Percentiles rank a stretch among this genome's conserved stretches.
Evolutionary conservation across 2,888 invertebrate species (phyloP).

Genomic region (Orchestes rusci): DNA sequence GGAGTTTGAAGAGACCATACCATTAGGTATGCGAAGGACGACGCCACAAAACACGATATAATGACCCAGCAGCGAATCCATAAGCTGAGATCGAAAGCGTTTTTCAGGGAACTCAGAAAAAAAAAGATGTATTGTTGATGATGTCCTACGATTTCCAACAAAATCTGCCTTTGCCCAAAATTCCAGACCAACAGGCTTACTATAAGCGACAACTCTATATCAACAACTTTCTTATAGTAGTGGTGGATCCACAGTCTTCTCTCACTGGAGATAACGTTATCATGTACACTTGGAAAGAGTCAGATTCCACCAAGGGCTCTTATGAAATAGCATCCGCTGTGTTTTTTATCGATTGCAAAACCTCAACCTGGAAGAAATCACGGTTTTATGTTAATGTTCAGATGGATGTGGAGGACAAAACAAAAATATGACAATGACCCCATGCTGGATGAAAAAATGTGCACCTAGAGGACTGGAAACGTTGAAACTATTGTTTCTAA

Average conservation of each 20-base stretch:
- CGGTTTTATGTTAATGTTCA: conserved; percentile 12
- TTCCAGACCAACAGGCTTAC: conserved; percentile 17
- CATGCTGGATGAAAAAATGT: too few species aligned
- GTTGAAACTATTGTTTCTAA: conserved; percentile 10
- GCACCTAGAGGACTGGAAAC: too few species aligned
- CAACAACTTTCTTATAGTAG: conserved; percentile 19
- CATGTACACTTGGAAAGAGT: conserved; percentile 13
- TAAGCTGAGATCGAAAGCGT: too few species aligned
- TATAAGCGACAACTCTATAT: conserved; percentile 13
- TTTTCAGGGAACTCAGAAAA: too few species aligned
- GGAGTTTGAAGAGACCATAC: too few species aligned
- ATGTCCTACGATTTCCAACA: conserved; percentile 17
- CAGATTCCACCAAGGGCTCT: conserved; percentile 10
- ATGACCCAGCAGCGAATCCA: too few species aligned
- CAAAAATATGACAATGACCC: too few species aligned
- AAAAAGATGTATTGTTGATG: too few species aligned
- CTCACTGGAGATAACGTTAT: conserved; percentile 9
- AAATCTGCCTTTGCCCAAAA: conserved; percentile 16
- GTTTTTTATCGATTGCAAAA: conserved; percentile 14
- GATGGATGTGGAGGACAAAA: conserved; percentile 17
- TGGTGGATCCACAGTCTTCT: conserved; percentile 8
- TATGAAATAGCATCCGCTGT: conserved; percentile 15
- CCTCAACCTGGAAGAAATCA: too few species aligned
- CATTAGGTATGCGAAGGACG: too few species aligned
- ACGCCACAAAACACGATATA: too few species aligned